Evolutionary conservation across 2,797 vertebrate genomes (phyloP).

Genomic region (Semaprochilodus insignis): DNA sequence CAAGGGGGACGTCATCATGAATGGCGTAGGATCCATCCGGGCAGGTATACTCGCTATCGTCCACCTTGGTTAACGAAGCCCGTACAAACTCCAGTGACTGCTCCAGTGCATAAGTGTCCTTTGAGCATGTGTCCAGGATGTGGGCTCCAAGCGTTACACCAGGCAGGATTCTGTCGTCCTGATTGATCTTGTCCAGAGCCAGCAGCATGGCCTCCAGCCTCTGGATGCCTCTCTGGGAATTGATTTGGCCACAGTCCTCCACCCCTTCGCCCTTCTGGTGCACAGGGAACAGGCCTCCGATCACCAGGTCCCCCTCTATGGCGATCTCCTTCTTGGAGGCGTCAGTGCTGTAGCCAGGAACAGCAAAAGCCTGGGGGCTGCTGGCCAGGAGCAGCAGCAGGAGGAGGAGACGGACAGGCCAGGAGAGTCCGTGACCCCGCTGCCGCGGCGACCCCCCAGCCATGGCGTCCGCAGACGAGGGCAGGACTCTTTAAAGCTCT

Average conservation of each 20-base stretch:
- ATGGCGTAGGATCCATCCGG: conserved; percentile 94
- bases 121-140: conserved; percentile 98
- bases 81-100: conserved; percentile 96
- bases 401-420: conserved; percentile 66
- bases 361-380: conserved; percentile 71
- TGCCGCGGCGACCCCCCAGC: conserved; percentile 67
- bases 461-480: conserved; percentile 72
- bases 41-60: conserved; percentile 94
- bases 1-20: conserved; percentile 90
- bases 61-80: conserved; percentile 92
- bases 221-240: conserved; percentile 93
- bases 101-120: conserved; percentile 96
- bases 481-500: conserved; percentile 39
- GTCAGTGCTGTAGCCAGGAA: conserved; percentile 76
- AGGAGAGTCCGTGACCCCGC: conserved; percentile 64
- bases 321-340: conserved; percentile 89
- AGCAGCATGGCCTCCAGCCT: conserved; percentile 98
- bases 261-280: conserved; percentile 91
- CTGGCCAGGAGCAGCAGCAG: conserved; percentile 76
- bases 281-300: conserved; percentile 94
- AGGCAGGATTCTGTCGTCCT: conserved; percentile 87
- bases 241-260: conserved; percentile 94
- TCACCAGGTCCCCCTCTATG: conserved; percentile 92
- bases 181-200: conserved; percentile 94
- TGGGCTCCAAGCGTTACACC: conserved; percentile 91